phyloP scores from a whole-genome alignment of 2,888 invertebrate genomes.

The Epiblema foenella region DNA sequence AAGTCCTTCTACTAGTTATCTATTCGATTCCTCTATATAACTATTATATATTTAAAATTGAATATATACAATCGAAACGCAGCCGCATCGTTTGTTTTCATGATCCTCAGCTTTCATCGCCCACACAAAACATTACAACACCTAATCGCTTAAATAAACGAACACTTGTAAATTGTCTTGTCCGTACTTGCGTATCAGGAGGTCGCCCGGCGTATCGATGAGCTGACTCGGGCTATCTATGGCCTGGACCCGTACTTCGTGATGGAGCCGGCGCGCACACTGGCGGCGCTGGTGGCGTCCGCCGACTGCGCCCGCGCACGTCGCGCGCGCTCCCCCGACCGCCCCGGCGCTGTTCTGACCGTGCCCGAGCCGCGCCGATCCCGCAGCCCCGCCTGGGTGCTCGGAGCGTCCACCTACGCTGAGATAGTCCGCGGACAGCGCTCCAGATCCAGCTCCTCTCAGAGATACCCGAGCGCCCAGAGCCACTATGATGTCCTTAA shows the following conservation, averaged over 20 bases:
- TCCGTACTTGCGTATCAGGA: slow-evolving; percentile 88
- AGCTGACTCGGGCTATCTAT: slow-evolving; percentile 89
- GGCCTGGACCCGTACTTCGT: slow-evolving; percentile 90
- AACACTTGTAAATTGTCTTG: slow-evolving; percentile 77
- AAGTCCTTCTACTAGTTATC: slow-evolving; percentile 68
- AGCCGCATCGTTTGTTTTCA: slow-evolving; percentile 75
- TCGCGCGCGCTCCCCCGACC: slow-evolving; percentile 48
- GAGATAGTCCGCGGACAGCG: slow-evolving; percentile 89
- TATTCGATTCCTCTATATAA: slow-evolving; percentile 70
- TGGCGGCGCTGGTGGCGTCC: slow-evolving; percentile 60
- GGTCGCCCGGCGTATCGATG: slow-evolving; percentile 89
- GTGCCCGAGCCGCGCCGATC: slow-evolving; percentile 72
- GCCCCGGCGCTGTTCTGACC: slow-evolving; percentile 55
- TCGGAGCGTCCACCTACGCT: slow-evolving; percentile 91
- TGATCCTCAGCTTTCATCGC: slow-evolving; percentile 59
- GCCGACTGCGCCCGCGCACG: slow-evolving; percentile 48
- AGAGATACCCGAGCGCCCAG: slow-evolving; percentile 50
- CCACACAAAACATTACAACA: slow-evolving; percentile 50
- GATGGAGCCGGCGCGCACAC: slow-evolving; percentile 87
- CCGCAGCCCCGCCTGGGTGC: slow-evolving; percentile 89
- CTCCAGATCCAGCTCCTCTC: slow-evolving; percentile 69
- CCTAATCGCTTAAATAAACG: slow-evolving; percentile 53
- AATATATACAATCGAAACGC: slow-evolving; percentile 76
- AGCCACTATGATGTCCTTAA: slow-evolving; percentile 48
- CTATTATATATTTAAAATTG: slow-evolving; percentile 62